Conservation (phyloP, 2,113 vertebrate genomes). For the Sylvicapra grimmia region DNA sequence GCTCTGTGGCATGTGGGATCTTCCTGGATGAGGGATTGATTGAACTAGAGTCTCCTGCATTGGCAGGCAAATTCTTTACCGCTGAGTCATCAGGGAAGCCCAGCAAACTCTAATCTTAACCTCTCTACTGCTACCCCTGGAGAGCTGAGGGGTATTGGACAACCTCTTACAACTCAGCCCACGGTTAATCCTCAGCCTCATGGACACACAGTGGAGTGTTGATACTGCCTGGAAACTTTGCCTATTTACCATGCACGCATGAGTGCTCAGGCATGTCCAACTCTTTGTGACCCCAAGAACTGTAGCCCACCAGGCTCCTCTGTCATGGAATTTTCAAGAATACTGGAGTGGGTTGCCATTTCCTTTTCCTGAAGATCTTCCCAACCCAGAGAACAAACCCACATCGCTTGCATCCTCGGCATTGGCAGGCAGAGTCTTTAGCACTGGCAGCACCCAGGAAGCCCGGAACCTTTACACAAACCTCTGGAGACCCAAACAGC, state of each 20-base stretch:
- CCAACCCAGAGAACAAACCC: background rate
- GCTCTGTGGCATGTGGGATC: background rate
- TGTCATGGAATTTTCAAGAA: background rate
- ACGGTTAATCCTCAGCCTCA: accelerated
- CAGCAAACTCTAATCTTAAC: background rate
- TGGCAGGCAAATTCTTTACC: background rate
- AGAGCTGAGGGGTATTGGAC: too few species aligned
- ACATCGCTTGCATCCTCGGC: background rate
- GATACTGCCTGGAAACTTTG: background rate
- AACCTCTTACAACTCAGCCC: background rate
- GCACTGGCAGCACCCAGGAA: background rate
- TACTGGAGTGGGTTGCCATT: background rate
- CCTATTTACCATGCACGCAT: background rate
- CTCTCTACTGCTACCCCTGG: background rate
- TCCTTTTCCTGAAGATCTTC: background rate
- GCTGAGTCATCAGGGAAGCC: background rate
- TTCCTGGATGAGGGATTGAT: background rate
- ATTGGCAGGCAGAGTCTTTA: background rate
- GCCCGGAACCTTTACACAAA: background rate
- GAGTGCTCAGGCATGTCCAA: background rate
- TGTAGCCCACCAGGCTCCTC: background rate
- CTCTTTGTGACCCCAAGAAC: background rate
- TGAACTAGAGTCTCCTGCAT: background rate
- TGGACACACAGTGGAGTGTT: accelerated
- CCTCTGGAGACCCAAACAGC: background rate